These are phyloP conservation scores for Apis cerana DNA, from an alignment of 1,140 invertebrate species.

Conservation along the genomic window DNA sequence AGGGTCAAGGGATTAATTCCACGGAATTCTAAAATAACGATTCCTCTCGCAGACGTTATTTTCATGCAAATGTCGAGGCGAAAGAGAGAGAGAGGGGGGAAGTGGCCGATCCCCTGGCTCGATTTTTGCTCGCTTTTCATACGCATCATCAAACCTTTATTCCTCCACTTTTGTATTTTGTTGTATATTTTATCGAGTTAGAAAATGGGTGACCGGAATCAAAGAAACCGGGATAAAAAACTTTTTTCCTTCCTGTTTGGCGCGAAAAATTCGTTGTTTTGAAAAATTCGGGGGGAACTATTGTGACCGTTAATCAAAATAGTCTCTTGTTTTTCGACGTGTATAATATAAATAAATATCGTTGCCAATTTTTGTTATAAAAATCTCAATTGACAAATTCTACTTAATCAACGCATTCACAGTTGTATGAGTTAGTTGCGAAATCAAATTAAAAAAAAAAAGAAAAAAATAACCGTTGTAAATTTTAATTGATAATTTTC, in stretches of 20 bases:
- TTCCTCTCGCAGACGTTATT: neutral
- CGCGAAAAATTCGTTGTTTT: neutral
- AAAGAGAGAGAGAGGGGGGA: neutral
- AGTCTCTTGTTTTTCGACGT: no score
- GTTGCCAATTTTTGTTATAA: no score
- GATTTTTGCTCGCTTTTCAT: slow-evolving; percentile 4
- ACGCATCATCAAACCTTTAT: neutral
- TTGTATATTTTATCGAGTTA: slow-evolving; percentile 12
- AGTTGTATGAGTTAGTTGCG: no score
- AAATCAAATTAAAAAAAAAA: no score
- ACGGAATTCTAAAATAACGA: neutral
- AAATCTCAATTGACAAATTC: no score
- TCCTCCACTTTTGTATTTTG: neutral
- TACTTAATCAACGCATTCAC: no score
- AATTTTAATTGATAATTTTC: no score
- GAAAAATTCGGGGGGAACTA: neutral
- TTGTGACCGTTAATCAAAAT: neutral
- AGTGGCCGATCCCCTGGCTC: neutral
- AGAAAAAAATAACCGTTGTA: no score
- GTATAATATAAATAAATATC: no score
- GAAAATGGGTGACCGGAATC: neutral
- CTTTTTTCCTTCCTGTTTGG: neutral
- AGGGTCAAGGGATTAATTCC: neutral
- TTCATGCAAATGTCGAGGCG: slow-evolving; percentile 10
- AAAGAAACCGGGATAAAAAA: neutral